Base-by-base conservation (phyloP, 2,797 vertebrate genomes). In the Melanotaenia nigrans region DNA sequence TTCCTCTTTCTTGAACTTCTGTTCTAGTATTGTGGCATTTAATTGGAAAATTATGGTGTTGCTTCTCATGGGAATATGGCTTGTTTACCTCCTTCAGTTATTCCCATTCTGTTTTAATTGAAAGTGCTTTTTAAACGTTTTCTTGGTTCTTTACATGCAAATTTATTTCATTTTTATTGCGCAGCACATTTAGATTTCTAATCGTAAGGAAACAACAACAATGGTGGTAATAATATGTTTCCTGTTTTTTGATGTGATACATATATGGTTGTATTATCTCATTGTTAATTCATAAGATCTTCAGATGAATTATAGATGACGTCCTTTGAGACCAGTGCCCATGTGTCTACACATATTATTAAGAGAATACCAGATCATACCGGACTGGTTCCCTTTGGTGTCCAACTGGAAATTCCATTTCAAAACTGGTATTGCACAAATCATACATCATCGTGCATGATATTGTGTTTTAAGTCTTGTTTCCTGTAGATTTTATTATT, bases 231-330 rank as follows among this genome's bases (percentile, higher is more conserved):
- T 73, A 63, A 62, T 85, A 30, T 68, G 82, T 87, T 93, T 92
- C 76, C 84, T 87, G 75, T 88, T 92, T 87, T 45, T 79, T 90
- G 77, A 87, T 93, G 86, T 92, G 87, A 92, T 93, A 93, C 88
- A 92, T 90, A 94, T 90, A 91, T 85, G 72, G 75, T 86, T 87
- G 89, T 84, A 92, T 93, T 90, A 91, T 90, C 80, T 89, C 81
- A 90, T 94, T 90, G 74, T 71, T 93, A 93, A 93, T 94, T 92
- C 92, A 94, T 93, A 82, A 90, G 75, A 30, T 83, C 88, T 84
- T 92, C 85, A 90, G 89, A 94, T 94, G 92, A 95, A 95, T 95
- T 91, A 94, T 94, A 84, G 85, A 94, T 93, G 68, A 32, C 47
- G 81, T 93, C 90, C 90, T 92, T 82, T 90, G 92, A 92, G 92